A percentile compares a stretch with the other conserved stretches of the same genome.
These are phyloP conservation scores for Eurytoma adleriae DNA, from an alignment of 2,888 invertebrate species.

Conservation along the genomic window DNA sequence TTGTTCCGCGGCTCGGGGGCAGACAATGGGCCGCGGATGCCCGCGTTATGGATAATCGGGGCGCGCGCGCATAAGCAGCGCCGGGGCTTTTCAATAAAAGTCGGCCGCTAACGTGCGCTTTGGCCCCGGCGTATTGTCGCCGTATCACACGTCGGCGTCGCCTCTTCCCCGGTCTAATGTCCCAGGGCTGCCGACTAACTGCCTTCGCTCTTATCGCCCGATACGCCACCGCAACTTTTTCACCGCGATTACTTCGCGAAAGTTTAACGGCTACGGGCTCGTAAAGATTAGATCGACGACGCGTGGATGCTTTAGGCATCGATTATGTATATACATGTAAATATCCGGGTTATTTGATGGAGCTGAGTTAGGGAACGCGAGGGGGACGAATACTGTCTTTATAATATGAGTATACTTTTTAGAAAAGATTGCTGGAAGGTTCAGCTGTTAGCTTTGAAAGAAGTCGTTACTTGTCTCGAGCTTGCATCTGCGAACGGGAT, in stretches of 20 bases:
- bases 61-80: conserved; percentile 61
- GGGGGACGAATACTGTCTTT: too few species aligned
- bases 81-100: conserved; percentile 73
- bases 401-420: too few species aligned
- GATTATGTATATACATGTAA: too few species aligned
- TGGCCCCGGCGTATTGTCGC: conserved; percentile 65
- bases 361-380: too few species aligned
- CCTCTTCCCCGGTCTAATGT: conserved; percentile 34
- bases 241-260: conserved; percentile 26
- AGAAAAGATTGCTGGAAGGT: too few species aligned
- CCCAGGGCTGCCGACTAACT: conserved; percentile 48
- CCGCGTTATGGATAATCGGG: conserved; percentile 66
- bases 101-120: conserved; percentile 70
- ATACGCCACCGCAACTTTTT: not conserved
- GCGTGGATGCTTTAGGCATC: not conserved
- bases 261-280: conserved; percentile 34
- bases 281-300: not conserved
- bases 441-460: too few species aligned
- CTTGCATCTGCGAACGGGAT: too few species aligned
- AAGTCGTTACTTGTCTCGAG: too few species aligned
- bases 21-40: conserved; percentile 35
- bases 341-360: too few species aligned
- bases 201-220: conserved; percentile 48
- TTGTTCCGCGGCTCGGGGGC: not conserved
- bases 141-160: conserved; percentile 10